Conservation (phyloP, 1,140 invertebrate species). For the Drosophila quadrilineata region DNA sequence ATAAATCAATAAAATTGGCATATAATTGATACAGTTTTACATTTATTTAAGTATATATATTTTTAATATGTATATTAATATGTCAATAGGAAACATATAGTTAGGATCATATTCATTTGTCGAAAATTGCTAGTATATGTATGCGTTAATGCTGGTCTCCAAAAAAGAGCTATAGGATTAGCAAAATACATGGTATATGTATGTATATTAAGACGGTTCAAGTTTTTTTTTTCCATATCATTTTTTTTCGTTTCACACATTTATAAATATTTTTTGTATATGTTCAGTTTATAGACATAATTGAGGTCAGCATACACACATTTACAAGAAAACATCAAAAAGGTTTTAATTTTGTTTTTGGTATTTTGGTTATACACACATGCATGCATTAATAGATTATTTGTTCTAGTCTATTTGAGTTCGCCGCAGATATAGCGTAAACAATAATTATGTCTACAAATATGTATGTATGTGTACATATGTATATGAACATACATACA, state of each 20-base stretch:
- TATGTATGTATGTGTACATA: slow-evolving; percentile 7
- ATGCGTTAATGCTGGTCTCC: slow-evolving; percentile 35
- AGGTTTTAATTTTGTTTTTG: no score
- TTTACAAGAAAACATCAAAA: slow-evolving; percentile 67
- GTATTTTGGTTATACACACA: slow-evolving; percentile 53
- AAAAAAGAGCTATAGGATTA: slow-evolving; percentile 72
- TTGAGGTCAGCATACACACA: slow-evolving; percentile 69
- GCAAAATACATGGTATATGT: slow-evolving; percentile 70
- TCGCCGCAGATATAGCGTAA: slow-evolving; percentile 25
- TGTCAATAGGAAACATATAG: slow-evolving; percentile 58
- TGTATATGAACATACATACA: slow-evolving; percentile 2
- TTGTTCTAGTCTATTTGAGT: slow-evolving; percentile 43
- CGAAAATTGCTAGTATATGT: slow-evolving; percentile 26
- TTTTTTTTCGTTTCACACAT: no score
- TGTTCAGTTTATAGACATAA: slow-evolving; percentile 76
- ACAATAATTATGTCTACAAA: slow-evolving; percentile 26
- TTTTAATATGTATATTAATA: slow-evolving; percentile 46
- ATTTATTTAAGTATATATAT: slow-evolving; percentile 22
- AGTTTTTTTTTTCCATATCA: slow-evolving; percentile 16
- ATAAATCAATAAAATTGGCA: neutral
- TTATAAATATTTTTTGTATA: slow-evolving; percentile 39
- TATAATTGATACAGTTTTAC: slow-evolving; percentile 16
- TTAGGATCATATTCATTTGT: slow-evolving; percentile 21
- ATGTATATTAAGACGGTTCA: slow-evolving; percentile 64
- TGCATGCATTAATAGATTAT: slow-evolving; percentile 33